These are phyloP conservation scores for Hystrix cristata DNA, from an alignment of 2,113 vertebrate species.

Conservation along the genomic window DNA sequence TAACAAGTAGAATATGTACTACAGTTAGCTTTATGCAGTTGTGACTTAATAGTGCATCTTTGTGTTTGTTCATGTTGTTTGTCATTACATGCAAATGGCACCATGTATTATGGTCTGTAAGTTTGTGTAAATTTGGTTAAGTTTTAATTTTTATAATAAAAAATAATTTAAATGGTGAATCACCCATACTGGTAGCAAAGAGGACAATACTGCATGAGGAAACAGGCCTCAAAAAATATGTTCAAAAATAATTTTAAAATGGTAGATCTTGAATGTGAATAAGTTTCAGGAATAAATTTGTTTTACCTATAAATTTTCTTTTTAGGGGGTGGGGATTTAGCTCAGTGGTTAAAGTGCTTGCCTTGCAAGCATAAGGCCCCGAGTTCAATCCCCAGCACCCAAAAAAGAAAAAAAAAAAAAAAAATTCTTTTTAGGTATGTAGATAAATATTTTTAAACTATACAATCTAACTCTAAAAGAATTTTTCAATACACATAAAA, in stretches of 20 bases:
- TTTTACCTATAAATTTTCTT: neutral
- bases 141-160: neutral
- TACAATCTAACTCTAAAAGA: neutral
- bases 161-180: neutral
- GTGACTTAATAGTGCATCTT: no score
- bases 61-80: no score
- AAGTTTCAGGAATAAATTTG: neutral
- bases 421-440: neutral
- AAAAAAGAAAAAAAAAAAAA: neutral
- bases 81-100: no score
- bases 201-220: neutral
- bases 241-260: slow-evolving; percentile 5
- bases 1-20: no score
- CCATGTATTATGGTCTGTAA: no score
- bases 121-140: no score
- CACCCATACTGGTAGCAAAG: neutral
- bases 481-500: neutral
- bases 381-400: no score
- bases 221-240: neutral
- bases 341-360: neutral
- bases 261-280: neutral
- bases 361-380: no score
- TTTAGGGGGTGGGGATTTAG: neutral
- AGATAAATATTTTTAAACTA: neutral
- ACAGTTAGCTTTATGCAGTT: no score